These are phyloP conservation scores for Triops cancriformis DNA, from an alignment of 1,140 invertebrate genomes.

Conservation along the genomic window DNA sequence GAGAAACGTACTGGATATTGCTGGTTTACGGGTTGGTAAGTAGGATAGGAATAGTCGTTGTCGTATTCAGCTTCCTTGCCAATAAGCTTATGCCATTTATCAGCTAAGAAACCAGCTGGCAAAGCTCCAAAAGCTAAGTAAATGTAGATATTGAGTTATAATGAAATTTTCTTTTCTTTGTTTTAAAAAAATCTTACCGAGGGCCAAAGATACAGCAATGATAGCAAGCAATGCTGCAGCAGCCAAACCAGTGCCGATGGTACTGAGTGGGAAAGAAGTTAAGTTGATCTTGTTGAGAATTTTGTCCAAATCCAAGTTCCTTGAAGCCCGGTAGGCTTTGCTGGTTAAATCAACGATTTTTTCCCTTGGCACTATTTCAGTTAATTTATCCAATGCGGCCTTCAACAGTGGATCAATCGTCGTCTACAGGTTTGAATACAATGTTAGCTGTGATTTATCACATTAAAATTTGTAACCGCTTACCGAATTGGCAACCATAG, in stretches of 20 bases:
- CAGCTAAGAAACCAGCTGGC: conserved; percentile 3
- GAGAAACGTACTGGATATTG: neutral
- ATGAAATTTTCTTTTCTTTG: neutral
- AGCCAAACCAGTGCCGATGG: neutral
- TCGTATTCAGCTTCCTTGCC: neutral
- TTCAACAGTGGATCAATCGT: neutral
- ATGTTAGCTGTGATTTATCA: neutral
- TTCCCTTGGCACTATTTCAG: neutral
- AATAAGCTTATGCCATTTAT: neutral
- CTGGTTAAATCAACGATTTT: neutral
- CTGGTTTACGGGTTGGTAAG: neutral
- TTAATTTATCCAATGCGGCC: conserved; percentile 2
- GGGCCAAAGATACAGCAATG: neutral
- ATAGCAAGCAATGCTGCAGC: neutral
- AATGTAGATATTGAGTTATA: neutral
- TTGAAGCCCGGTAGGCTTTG: neutral
- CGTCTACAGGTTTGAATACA: neutral
- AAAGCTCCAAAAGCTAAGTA: neutral
- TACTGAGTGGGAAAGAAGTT: neutral
- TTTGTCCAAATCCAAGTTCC: neutral
- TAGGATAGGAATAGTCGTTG: neutral
- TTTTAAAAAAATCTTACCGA: neutral
- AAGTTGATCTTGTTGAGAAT: neutral
- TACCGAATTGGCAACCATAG: neutral
- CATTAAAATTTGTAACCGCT: neutral